phyloP scores from a whole-genome alignment of 2,797 vertebrate genomes.

The Glossophaga mutica region DNA sequence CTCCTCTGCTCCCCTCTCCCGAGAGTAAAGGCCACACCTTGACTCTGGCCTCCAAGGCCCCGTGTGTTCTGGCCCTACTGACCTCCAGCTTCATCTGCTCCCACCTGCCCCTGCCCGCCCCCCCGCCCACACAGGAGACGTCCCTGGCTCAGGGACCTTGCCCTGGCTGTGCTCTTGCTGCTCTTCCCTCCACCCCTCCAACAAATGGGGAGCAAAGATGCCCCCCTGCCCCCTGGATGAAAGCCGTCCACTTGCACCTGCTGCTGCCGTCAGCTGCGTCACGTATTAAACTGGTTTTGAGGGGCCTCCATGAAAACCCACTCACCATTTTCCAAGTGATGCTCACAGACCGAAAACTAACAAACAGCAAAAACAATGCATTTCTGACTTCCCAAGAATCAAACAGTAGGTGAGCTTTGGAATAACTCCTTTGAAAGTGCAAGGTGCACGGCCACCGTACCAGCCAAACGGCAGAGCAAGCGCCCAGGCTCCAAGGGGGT shows the following conservation, averaged over 20 bases:
- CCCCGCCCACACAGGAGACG: neutral
- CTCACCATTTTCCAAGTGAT: neutral
- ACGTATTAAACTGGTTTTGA: neutral
- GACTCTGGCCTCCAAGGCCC: neutral
- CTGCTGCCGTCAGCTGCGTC: neutral
- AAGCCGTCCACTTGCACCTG: fast-evolving
- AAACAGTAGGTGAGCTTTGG: neutral
- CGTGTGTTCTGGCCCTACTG: fast-evolving
- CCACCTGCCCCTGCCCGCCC: too few relatives aligned
- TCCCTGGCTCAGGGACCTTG: neutral
- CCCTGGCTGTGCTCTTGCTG: too few relatives aligned
- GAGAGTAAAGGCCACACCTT: neutral
- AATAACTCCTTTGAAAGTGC: neutral
- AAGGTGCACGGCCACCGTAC: neutral
- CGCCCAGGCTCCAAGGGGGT: too few relatives aligned
- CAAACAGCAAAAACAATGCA: neutral
- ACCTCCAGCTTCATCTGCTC: neutral
- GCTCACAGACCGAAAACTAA: neutral
- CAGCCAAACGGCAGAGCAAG: neutral
- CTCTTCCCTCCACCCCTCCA: too few relatives aligned
- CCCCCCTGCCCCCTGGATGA: neutral
- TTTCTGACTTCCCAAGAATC: neutral
- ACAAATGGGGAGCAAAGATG: neutral
- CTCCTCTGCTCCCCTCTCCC: neutral
- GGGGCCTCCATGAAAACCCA: neutral